A percentile compares a stretch with the other conserved stretches of the same genome.
These are phyloP conservation scores for Amblyraja radiata DNA, from an alignment of 2,797 vertebrate species.

Conservation along the genomic window DNA sequence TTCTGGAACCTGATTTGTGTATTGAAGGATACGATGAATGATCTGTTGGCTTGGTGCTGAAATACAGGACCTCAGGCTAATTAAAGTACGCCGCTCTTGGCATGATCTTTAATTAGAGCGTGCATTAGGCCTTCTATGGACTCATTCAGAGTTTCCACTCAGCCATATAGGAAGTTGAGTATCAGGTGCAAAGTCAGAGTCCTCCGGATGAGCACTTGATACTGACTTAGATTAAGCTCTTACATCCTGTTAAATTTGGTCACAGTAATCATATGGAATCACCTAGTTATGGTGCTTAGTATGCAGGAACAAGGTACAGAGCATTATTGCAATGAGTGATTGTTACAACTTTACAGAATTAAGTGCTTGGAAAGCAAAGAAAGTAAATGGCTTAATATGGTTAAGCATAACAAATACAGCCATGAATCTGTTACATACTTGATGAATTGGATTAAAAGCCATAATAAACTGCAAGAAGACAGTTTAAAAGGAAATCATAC, in stretches of 20 bases:
- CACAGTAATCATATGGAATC: neutral
- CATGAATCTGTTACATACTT: neutral
- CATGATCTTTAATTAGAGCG: slow-evolving; percentile 23
- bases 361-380: neutral
- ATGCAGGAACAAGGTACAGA: neutral
- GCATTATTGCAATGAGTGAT: neutral
- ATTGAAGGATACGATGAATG: neutral
- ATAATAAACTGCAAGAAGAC: neutral
- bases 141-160: neutral
- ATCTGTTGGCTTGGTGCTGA: neutral
- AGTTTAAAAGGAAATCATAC: neutral
- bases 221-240: slow-evolving; percentile 6
- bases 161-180: slow-evolving; percentile 29
- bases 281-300: neutral
- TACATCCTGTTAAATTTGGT: neutral
- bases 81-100: neutral
- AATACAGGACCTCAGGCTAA: neutral
- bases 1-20: neutral
- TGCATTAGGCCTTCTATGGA: neutral
- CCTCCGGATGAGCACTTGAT: slow-evolving; percentile 13
- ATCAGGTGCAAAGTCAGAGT: slow-evolving; percentile 23
- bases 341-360: neutral
- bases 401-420: neutral
- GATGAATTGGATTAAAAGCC: no score
- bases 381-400: neutral